A percentile compares a stretch with the other conserved stretches of the same genome.
Conservation (phyloP, 2,888 invertebrate species). For the Pheosia gnoma region DNA sequence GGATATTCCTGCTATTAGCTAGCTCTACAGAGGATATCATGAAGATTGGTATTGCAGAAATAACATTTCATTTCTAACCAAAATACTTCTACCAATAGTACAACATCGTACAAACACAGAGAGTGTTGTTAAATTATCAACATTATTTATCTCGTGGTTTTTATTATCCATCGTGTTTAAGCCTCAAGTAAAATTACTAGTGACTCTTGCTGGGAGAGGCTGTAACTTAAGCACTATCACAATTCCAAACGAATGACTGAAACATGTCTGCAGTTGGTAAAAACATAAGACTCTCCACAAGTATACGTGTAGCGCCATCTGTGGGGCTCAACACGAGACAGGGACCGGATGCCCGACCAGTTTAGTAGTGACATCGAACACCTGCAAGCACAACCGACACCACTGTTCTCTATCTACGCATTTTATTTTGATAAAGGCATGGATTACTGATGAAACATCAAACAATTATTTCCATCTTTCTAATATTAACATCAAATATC, state of each 20-base stretch:
- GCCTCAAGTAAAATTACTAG: no score
- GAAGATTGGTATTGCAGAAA: background rate
- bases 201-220: no score
- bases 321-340: conserved; percentile 54
- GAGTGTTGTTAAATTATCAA: no score
- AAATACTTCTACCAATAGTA: no score
- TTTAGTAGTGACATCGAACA: conserved; percentile 76
- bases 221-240: background rate
- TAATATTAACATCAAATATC: no score
- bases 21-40: background rate
- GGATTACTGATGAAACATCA: conserved; percentile 6
- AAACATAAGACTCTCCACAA: conserved; percentile 19
- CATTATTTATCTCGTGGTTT: no score
- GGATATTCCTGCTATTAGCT: conserved; percentile 5
- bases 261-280: conserved; percentile 10
- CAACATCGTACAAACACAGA: no score
- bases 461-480: conserved; percentile 3
- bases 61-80: background rate
- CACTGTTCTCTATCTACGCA: conserved; percentile 41
- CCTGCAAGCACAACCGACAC: conserved; percentile 66
- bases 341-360: conserved; percentile 80
- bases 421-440: conserved; percentile 38
- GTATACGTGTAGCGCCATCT: conserved; percentile 71
- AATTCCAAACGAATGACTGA: background rate
- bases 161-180: no score